Evolutionary conservation across 2,888 invertebrate species (phyloP).

Genomic region (Cephus pulcher): DNA sequence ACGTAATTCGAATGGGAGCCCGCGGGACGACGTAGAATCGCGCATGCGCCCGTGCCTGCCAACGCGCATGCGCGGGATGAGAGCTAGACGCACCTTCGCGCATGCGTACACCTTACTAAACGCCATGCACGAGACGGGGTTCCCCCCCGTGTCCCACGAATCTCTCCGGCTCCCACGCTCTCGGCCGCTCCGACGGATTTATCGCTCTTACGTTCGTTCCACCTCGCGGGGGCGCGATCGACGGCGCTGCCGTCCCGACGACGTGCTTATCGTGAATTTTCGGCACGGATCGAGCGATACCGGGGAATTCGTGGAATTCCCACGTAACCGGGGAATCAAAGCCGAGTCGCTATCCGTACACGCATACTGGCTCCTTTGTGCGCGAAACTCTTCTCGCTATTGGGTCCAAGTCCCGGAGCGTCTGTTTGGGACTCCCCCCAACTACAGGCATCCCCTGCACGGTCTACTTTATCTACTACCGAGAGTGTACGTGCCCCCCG

Average conservation of each 20-base stretch:
- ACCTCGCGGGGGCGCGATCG: background rate
- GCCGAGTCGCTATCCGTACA: background rate
- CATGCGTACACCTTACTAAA: background rate
- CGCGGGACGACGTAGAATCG: background rate
- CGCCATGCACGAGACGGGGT: background rate
- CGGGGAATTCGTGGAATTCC: background rate
- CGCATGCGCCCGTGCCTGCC: background rate
- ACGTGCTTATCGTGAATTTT: background rate
- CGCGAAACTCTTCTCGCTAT: background rate
- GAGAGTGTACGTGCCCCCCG: background rate
- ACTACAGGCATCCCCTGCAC: background rate
- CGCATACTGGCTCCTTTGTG: background rate
- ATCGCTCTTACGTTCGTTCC: background rate
- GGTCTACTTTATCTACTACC: background rate
- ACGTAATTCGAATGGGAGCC: conserved; percentile 61
- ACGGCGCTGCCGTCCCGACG: background rate
- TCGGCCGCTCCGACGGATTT: background rate
- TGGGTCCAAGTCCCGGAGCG: background rate
- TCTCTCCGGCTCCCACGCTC: conserved; percentile 23
- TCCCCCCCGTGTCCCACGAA: conserved; percentile 31
- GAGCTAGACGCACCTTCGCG: background rate
- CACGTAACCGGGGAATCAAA: background rate
- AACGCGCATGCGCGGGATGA: background rate
- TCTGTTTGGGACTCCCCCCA: background rate
- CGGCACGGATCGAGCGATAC: background rate